Conservation (phyloP, 2,797 vertebrate species). For the Pipistrellus kuhlii region DNA sequence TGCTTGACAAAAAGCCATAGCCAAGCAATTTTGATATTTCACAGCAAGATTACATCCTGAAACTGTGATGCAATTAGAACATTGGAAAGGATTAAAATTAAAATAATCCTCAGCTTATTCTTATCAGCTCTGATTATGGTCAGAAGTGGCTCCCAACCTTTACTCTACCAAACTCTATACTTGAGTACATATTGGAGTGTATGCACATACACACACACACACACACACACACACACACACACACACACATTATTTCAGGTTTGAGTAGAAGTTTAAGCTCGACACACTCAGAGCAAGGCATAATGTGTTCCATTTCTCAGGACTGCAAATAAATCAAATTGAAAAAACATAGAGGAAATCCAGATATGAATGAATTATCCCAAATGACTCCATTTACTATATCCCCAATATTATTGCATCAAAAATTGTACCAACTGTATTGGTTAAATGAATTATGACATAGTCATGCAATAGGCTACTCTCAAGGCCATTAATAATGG, state of each 20-base stretch:
- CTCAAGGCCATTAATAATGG: conserved; percentile 58
- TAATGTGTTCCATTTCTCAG: conserved; percentile 60
- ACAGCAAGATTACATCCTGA: conserved; percentile 29
- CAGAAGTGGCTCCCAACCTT: background rate
- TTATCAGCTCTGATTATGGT: background rate
- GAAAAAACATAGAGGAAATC: conserved; percentile 58
- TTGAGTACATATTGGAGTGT: background rate
- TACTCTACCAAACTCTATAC: background rate
- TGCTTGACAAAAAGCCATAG: conserved; percentile 50
- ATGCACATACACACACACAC: background rate
- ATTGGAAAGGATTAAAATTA: conserved; percentile 35
- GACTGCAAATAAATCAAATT: conserved; percentile 61
- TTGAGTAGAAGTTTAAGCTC: conserved; percentile 40
- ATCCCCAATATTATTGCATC: conserved; percentile 60
- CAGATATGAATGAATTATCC: conserved; percentile 68
- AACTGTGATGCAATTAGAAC: conserved; percentile 44
- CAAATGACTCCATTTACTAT: conserved; percentile 66
- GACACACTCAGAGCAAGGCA: background rate
- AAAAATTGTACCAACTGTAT: conserved; percentile 44
- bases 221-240: background rate
- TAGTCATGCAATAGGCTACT: conserved; percentile 12
- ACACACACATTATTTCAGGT: background rate
- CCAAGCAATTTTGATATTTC: conserved; percentile 18
- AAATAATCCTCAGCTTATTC: background rate
- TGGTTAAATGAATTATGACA: conserved; percentile 63